Conservation (phyloP, 2,113 vertebrate species). For the Limnothrissa miodon region DNA sequence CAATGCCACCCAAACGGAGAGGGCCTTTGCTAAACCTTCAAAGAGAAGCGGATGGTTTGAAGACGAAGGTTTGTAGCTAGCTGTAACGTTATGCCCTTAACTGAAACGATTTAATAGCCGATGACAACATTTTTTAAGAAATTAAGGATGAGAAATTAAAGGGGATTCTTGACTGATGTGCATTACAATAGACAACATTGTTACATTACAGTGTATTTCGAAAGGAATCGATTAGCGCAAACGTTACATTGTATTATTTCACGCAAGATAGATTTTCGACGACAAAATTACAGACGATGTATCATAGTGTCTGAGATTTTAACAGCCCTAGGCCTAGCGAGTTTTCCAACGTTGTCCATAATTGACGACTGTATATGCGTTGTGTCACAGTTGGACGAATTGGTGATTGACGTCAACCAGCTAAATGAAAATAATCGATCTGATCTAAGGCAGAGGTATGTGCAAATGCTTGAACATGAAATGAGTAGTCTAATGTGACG, state of each 20-base stretch:
- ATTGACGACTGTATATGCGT: neutral
- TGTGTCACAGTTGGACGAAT: neutral
- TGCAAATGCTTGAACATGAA: neutral
- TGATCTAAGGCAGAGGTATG: neutral
- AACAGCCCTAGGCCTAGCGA: neutral
- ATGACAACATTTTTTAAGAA: neutral
- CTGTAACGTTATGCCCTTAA: neutral
- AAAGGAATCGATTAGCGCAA: neutral
- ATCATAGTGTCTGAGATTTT: neutral
- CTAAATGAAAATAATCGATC: neutral
- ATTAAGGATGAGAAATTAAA: neutral
- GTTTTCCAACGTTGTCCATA: neutral
- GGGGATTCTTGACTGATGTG: neutral
- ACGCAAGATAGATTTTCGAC: no score
- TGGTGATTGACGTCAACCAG: neutral
- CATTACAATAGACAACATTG: neutral
- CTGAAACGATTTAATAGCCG: neutral
- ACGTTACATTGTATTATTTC: neutral
- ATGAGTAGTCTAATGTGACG: no score
- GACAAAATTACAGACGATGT: neutral
- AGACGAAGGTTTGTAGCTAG: conserved; percentile 54
- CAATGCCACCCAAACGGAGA: conserved; percentile 64
- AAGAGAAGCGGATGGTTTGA: conserved; percentile 61
- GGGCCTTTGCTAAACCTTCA: conserved; percentile 63
- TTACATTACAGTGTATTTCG: no score